A percentile compares a stretch with the other conserved stretches of the same genome.
Conservation (phyloP, 2,888 invertebrate genomes). For the Ametastegia equiseti region DNA sequence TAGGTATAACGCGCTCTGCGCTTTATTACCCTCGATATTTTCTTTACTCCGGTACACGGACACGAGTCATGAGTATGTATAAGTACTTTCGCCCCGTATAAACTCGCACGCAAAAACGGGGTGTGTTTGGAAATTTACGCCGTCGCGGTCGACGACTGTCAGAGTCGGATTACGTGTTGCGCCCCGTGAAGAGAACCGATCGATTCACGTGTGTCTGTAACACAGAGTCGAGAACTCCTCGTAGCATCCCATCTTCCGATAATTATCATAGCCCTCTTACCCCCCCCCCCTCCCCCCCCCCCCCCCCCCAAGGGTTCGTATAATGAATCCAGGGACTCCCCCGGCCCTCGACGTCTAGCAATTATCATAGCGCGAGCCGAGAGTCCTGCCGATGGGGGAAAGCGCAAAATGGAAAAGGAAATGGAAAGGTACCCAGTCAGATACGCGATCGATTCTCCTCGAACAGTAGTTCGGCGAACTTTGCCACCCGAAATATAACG, state of each 20-base stretch:
- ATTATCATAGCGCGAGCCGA: too few relatives aligned
- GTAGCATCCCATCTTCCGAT: too few relatives aligned
- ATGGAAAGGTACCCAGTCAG: background rate
- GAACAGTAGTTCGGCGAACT: conserved; percentile 42
- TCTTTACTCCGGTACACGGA: background rate
- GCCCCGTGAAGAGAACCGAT: conserved; percentile 1
- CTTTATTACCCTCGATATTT: background rate
- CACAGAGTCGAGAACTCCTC: too few relatives aligned
- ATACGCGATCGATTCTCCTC: conserved; percentile 25
- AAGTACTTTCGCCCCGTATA: background rate
- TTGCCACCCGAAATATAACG: background rate
- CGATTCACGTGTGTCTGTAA: background rate
- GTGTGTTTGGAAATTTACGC: conserved; percentile 30
- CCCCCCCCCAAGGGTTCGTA: background rate
- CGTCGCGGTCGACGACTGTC: too few relatives aligned
- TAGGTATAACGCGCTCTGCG: background rate
- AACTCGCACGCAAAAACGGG: conserved; percentile 16
- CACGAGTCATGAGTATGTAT: background rate
- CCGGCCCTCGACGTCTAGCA: too few relatives aligned
- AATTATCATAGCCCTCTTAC: background rate
- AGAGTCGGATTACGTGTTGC: conserved; percentile 40
- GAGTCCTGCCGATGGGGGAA: background rate
- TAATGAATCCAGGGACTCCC: too few relatives aligned
- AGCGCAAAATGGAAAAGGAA: background rate
- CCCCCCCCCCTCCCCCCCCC: too few relatives aligned